Conservation (phyloP, 2,888 invertebrate genomes). For the Chelonus formosanus region DNA sequence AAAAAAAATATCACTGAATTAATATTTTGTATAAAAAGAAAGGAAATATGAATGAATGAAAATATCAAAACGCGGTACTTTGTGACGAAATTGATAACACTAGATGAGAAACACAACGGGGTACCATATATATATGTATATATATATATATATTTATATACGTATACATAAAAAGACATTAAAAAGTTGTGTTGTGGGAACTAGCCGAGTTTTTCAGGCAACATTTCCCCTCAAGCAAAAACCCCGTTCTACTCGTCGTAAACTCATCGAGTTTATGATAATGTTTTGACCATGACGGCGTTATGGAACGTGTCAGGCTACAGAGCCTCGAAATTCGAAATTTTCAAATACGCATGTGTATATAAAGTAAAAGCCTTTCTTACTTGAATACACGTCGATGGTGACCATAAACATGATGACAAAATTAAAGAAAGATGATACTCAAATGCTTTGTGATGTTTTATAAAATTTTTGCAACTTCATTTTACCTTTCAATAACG, state of each 20-base stretch:
- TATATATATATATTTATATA: neutral
- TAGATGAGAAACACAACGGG: slow-evolving; percentile 52
- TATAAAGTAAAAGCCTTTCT: slow-evolving; percentile 5
- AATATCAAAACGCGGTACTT: slow-evolving; percentile 52
- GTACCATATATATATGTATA: slow-evolving; percentile 38
- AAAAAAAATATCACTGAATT: no score
- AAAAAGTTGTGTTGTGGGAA: slow-evolving; percentile 26
- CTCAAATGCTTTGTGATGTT: slow-evolving; percentile 2
- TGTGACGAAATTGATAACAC: slow-evolving; percentile 63
- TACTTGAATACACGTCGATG: slow-evolving; percentile 31
- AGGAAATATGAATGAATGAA: neutral
- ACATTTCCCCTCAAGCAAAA: slow-evolving; percentile 34
- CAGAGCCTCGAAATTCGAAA: slow-evolving; percentile 42
- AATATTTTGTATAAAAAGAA: no score
- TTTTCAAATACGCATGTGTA: slow-evolving; percentile 33
- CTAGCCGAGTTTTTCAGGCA: slow-evolving; percentile 34
- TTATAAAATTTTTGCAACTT: no score
- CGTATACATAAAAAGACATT: neutral
- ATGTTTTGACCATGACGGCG: slow-evolving; percentile 50
- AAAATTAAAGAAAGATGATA: slow-evolving; percentile 7
- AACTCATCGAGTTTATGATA: slow-evolving; percentile 61
- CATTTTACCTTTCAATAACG: no score
- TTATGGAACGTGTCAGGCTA: slow-evolving; percentile 45
- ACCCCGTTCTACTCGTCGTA: slow-evolving; percentile 56
- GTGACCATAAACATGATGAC: slow-evolving; percentile 18